Evolutionary conservation across 2,113 vertebrate species (phyloP).

Genomic region (Pao palembangensis): DNA sequence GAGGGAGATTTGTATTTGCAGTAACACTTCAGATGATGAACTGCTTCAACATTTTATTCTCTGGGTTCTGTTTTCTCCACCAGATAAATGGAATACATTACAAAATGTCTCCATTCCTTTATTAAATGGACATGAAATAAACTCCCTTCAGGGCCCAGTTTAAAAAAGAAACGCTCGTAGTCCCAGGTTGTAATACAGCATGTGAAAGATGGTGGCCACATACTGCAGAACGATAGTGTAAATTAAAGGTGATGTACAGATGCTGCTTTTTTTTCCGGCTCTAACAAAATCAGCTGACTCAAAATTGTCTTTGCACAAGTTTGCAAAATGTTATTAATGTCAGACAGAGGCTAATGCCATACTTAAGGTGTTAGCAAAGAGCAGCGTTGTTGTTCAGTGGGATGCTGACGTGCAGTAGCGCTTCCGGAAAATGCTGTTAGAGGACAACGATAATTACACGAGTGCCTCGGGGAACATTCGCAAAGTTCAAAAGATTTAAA

Average conservation of each 20-base stretch:
- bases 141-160: background rate
- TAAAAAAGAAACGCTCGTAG: background rate
- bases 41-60: conserved; percentile 15
- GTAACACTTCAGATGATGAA: conserved; percentile 31
- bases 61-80: background rate
- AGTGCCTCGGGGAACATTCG: too few relatives aligned
- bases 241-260: too few relatives aligned
- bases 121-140: background rate
- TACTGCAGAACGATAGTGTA: background rate
- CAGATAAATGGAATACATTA: conserved; percentile 2
- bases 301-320: too few relatives aligned
- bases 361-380: too few relatives aligned
- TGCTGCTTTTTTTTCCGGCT: background rate
- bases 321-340: too few relatives aligned
- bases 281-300: background rate
- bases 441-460: too few relatives aligned
- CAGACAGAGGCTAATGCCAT: too few relatives aligned
- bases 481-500: too few relatives aligned
- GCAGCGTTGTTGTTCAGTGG: too few relatives aligned
- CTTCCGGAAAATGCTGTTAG: too few relatives aligned
- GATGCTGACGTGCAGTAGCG: too few relatives aligned
- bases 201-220: background rate
- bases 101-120: background rate
- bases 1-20: conserved; percentile 24
- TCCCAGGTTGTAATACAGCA: background rate